Evolutionary conservation across 1,140 invertebrate genomes (phyloP), one percentile per base, ranked within the genome.

Genomic region (Drosophila seguyi): DNA sequence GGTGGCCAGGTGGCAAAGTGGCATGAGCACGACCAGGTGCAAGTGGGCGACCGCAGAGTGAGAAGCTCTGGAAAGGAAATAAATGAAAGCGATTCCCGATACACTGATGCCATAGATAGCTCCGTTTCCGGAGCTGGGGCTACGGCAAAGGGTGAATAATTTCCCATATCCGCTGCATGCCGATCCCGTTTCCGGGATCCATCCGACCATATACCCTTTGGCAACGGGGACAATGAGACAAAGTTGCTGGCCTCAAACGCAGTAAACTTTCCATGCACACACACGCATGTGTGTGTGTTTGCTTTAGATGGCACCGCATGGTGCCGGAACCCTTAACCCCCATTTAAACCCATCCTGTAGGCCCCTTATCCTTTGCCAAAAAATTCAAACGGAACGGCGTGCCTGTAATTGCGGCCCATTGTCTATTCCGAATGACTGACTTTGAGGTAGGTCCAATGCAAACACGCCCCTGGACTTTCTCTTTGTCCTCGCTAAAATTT

Each of bases 161-260:
- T 88, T 73, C 81, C 74, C 79, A 88, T 88, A 90, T 85, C 85
- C 86, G 85, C 69, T 78, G 78, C 75, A 81, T 72, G 68, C 78
- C 63, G 85, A 79, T 79, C 80, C 85, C 78, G 74, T 72, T 69
- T 81, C 79, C 74, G 81, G 74, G 66, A 69, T 61, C 82, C 72
- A 69, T 61, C 79, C 72, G 38, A 22, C 38, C 16, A 25, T 29
- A 48, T 50, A 67, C 61, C 58, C 53, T 60, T 34, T 42, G 59
- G 59, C 73, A 39, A 66, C 53, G 67, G 22, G 58, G 58, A 74
- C 77, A 78, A 82, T 66, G 73, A 57, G 31, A 61, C 48, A 65
- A 55, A 67, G 50, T 65, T 77, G 25, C 22, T 45, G 39, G 25
- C 22, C 31, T 27, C 31, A 39, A 71, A 72, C 36, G 52, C 42